Percentiles rank a stretch among this genome's conserved stretches.
Conservation (phyloP, 2,113 vertebrate species). For the Xiphias gladius region DNA sequence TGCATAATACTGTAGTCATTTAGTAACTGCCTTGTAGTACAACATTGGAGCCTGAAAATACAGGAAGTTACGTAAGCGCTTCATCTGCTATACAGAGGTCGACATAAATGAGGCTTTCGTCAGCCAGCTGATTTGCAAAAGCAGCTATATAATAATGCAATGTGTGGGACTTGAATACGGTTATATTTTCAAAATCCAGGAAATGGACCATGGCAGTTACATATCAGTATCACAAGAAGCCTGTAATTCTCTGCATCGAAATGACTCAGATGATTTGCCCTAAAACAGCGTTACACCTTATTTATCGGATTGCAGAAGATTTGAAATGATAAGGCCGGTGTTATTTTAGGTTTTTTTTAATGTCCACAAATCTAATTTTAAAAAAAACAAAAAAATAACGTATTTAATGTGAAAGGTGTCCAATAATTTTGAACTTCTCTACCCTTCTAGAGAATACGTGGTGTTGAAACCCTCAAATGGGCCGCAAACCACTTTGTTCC, state of each 20-base stretch:
- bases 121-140: background rate
- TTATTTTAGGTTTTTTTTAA: background rate
- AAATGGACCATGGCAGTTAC: background rate
- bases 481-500: too few species aligned
- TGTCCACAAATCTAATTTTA: background rate
- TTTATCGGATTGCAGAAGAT: constrained; percentile 1
- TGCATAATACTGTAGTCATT: constrained; percentile 24
- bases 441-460: too few species aligned
- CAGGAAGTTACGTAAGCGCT: background rate
- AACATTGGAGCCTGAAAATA: background rate
- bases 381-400: too few species aligned
- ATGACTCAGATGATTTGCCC: background rate
- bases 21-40: background rate
- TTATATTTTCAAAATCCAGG: background rate
- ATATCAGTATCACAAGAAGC: background rate
- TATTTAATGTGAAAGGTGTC: too few species aligned
- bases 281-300: background rate
- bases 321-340: background rate
- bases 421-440: too few species aligned
- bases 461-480: too few species aligned
- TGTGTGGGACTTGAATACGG: background rate
- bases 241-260: background rate
- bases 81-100: background rate
- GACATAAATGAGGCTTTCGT: background rate
- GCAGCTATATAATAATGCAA: background rate